phyloP scores from a whole-genome alignment of 1,140 invertebrate genomes.

The Saxidomus purpurata region DNA sequence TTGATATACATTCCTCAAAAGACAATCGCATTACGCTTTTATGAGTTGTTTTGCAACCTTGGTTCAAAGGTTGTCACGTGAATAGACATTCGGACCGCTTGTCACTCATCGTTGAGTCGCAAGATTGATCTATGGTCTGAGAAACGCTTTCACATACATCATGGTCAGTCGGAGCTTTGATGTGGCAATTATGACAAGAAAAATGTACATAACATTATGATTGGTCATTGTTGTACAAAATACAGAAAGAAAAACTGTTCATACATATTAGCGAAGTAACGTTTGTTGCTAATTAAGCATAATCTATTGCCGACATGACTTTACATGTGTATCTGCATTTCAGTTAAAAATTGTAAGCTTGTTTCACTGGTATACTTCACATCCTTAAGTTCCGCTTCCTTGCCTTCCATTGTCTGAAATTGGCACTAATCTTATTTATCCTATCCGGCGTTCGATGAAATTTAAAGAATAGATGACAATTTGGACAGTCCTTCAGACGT shows the following conservation, averaged over 20 bases:
- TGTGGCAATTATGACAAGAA: conserved; percentile 58
- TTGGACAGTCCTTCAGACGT: no score
- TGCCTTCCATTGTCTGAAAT: no score
- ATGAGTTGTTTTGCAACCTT: conserved; percentile 35
- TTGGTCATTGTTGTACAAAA: conserved; percentile 54
- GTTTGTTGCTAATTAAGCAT: conserved; percentile 14
- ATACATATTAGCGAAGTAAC: conserved; percentile 32
- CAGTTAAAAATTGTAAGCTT: no score
- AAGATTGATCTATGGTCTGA: conserved; percentile 60
- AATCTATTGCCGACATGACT: not conserved
- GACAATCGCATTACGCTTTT: conserved; percentile 55
- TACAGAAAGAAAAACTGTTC: conserved; percentile 32
- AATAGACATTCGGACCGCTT: conserved; percentile 43
- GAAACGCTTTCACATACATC: conserved; percentile 57
- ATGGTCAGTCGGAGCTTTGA: conserved; percentile 63
- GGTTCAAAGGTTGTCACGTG: conserved; percentile 59
- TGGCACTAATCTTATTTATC: no score
- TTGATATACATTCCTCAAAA: conserved; percentile 10
- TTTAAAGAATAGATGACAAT: no score
- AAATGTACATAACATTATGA: conserved; percentile 64
- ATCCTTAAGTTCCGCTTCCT: no score
- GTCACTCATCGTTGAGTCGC: conserved; percentile 38
- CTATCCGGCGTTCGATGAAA: no score
- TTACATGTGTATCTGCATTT: no score
- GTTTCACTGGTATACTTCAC: no score